Conservation (phyloP, 2,888 invertebrate species). For the Pomacea canaliculata region DNA sequence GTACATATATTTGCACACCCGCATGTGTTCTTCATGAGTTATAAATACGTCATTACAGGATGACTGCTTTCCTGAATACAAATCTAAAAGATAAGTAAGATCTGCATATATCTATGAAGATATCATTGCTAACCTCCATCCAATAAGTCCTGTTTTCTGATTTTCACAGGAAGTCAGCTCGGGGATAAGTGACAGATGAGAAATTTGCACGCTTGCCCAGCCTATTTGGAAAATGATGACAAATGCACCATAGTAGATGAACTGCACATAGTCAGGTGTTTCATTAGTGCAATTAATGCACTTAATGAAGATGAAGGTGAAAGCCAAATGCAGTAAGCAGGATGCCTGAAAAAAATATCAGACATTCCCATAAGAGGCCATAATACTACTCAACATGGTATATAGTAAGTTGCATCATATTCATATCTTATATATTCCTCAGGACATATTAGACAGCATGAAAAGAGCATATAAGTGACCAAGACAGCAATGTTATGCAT, state of each 20-base stretch:
- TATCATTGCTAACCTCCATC: constrained; percentile 18
- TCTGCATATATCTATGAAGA: neutral
- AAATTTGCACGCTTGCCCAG: constrained; percentile 92
- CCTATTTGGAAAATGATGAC: constrained; percentile 86
- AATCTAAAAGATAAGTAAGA: too few species aligned
- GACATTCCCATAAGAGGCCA: neutral
- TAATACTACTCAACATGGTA: too few species aligned
- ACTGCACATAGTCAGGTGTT: constrained; percentile 74
- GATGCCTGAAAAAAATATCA: constrained; percentile 74
- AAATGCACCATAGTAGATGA: constrained; percentile 72
- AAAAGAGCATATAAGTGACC: too few species aligned
- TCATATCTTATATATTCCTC: too few species aligned
- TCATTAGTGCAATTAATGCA: constrained; percentile 76
- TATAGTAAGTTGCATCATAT: too few species aligned
- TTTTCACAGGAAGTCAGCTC: constrained; percentile 65
- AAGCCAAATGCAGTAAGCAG: constrained; percentile 82
- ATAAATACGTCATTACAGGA: too few species aligned
- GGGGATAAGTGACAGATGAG: constrained; percentile 89
- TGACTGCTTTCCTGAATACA: too few species aligned
- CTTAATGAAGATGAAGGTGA: constrained; percentile 88
- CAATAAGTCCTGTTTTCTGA: constrained; percentile 18
- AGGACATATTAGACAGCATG: too few species aligned
- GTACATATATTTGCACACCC: too few species aligned
- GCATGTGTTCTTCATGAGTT: too few species aligned
- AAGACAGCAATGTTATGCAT: too few species aligned